These are phyloP conservation scores for Galaxea fascicularis DNA, from an alignment of 92 coral and sea anemone genomes.

Conservation along the genomic window DNA sequence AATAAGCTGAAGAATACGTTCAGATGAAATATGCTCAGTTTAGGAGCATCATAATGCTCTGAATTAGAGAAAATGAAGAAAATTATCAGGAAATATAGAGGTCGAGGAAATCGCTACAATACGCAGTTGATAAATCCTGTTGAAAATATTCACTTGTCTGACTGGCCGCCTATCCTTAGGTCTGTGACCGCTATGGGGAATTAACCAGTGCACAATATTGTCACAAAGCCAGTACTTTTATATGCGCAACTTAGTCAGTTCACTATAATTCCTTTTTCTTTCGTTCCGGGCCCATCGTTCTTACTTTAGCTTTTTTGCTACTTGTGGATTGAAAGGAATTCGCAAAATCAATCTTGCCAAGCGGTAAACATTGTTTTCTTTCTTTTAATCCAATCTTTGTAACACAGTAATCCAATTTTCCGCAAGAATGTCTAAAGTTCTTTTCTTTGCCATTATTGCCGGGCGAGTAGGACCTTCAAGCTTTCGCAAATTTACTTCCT, in stretches of 20 bases:
- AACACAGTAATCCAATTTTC: conserved; percentile 23
- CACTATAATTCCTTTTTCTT: not conserved
- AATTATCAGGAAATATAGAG: too few relatives aligned
- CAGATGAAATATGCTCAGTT: too few relatives aligned
- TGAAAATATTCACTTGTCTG: not conserved
- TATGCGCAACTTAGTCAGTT: not conserved
- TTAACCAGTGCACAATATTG: too few relatives aligned
- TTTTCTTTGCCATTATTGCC: not conserved
- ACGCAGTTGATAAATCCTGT: not conserved
- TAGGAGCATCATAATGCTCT: too few relatives aligned
- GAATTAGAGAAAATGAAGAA: too few relatives aligned
- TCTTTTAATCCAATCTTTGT: not conserved
- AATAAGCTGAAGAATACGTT: too few relatives aligned
- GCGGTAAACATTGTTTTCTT: not conserved
- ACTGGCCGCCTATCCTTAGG: not conserved
- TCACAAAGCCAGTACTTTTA: too few relatives aligned
- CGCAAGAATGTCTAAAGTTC: conserved; percentile 2
- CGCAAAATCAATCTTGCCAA: not conserved
- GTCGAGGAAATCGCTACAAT: not conserved
- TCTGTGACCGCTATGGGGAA: too few relatives aligned
- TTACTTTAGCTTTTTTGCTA: not conserved
- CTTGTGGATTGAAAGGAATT: conserved; percentile 22
- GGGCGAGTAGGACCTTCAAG: not conserved
- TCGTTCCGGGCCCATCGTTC: not conserved
- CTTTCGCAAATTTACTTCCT: not conserved